Base-by-base conservation (phyloP, 23 tunicate genomes). In the Styela plicata region DNA sequence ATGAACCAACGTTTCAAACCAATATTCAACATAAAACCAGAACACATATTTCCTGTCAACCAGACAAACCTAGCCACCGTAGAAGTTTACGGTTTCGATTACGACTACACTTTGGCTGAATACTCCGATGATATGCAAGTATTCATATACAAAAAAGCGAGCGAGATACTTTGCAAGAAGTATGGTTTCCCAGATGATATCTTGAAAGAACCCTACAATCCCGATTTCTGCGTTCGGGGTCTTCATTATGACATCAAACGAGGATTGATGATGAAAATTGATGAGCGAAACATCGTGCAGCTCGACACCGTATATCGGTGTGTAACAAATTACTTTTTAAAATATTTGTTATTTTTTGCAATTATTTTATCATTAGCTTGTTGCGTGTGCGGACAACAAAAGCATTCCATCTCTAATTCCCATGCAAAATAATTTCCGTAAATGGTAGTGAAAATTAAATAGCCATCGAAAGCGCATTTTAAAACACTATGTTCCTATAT, bases 31-130 rank as follows among this genome's bases (percentile, higher is more conserved):
- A 71, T 71, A 22, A 5, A 71, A 28, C 35, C 35, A 71, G 77
- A 71, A 29, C 77, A 32, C 24, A 2, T 95, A 20, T 95, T 87
- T 86, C 94, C 97, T 17, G 88, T 91, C 21, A 96, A 96, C 84
- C 97, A 96, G 73, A 79, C 90, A 35, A 85, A 96, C 73, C 77
- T 96, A 7, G 67, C 63, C 3, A 74, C 81, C 13, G 70, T 89
- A 0, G 34, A 81, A 22, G 84, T 88, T 2, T 96, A 91, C 70
- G 99, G 99, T 1, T 96, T 96, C 84, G 99, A 96, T 57, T 96
- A 87, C 79, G 99, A 96, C 68, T 96, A 96, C 86, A 96, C 99
- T 0, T 36, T 96, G 64, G 99, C 99, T 2, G 98, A 91, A 70
- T 96, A 96, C 80, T 74, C 90, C 1, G 96, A 87, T 57, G 62